Evolutionary conservation across 2,888 invertebrate species (phyloP).

Genomic region (Hypena proboscidalis): DNA sequence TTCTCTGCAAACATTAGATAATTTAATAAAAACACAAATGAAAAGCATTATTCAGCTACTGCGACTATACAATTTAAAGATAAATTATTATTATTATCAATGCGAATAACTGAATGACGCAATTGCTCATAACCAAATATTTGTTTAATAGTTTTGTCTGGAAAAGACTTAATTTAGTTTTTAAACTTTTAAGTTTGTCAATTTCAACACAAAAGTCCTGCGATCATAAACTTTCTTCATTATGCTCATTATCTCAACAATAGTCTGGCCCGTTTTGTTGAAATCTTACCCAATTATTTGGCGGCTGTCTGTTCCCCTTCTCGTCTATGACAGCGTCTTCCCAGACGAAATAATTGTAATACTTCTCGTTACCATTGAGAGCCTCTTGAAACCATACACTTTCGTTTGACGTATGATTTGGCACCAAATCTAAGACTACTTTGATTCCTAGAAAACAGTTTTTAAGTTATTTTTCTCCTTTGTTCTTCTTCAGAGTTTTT

Average conservation of each 20-base stretch:
- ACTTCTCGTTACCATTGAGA: conserved; percentile 84
- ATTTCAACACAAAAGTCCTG: background rate
- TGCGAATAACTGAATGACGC: no score
- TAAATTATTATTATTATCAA: no score
- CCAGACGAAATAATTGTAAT: conserved; percentile 91
- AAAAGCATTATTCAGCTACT: no score
- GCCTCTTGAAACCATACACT: conserved; percentile 94
- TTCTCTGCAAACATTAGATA: conserved; percentile 50
- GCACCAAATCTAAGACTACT: conserved; percentile 88
- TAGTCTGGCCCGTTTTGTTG: no score
- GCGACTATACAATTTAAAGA: no score
- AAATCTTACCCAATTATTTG: conserved; percentile 91
- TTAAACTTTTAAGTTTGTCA: no score
- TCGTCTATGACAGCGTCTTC: conserved; percentile 80
- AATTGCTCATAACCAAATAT: no score
- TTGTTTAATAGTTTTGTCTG: no score
- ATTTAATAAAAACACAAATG: background rate
- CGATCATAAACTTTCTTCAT: background rate
- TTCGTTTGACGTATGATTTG: conserved; percentile 91
- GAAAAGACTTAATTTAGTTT: no score
- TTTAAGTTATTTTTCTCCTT: conserved; percentile 6
- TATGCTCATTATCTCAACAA: background rate
- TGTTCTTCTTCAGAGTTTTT: conserved; percentile 1
- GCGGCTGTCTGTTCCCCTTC: conserved; percentile 82
- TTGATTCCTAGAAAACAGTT: conserved; percentile 70